These are phyloP conservation scores for Steinernema carpocapsae DNA, from an alignment of 2,888 invertebrate species.

Conservation along the genomic window DNA sequence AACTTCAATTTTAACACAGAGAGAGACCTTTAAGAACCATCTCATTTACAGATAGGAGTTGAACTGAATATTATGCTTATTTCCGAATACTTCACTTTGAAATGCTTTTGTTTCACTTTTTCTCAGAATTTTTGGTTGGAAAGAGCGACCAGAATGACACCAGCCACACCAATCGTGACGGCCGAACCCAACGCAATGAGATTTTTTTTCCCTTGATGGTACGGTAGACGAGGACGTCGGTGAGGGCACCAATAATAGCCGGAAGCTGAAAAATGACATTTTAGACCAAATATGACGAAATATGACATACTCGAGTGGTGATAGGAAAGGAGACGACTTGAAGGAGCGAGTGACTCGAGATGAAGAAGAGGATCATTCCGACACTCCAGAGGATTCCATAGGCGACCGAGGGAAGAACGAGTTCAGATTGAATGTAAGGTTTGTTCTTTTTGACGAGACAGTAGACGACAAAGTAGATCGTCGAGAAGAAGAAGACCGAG, in stretches of 20 bases:
- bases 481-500: conserved; percentile 61
- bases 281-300: conserved; percentile 18
- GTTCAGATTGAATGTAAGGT: conserved; percentile 48
- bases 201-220: conserved; percentile 55
- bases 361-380: conserved; percentile 71
- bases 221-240: conserved; percentile 61
- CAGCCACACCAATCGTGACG: conserved; percentile 54
- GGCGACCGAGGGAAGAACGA: conserved; percentile 58
- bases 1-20: too few species aligned
- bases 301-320: conserved; percentile 68
- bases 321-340: conserved; percentile 72
- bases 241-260: conserved; percentile 60
- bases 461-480: conserved; percentile 60
- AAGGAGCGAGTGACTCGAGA: conserved; percentile 71
- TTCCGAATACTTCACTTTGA: too few species aligned
- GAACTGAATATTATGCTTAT: too few species aligned
- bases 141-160: conserved; percentile 61
- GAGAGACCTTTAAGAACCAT: too few species aligned
- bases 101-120: too few species aligned
- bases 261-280: conserved; percentile 51
- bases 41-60: too few species aligned
- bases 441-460: conserved; percentile 51
- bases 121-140: conserved; percentile 51
- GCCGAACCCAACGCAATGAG: conserved; percentile 48
- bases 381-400: conserved; percentile 60